Base-by-base conservation (phyloP, 1,140 invertebrate genomes). In the Drosophila sturtevanti region DNA sequence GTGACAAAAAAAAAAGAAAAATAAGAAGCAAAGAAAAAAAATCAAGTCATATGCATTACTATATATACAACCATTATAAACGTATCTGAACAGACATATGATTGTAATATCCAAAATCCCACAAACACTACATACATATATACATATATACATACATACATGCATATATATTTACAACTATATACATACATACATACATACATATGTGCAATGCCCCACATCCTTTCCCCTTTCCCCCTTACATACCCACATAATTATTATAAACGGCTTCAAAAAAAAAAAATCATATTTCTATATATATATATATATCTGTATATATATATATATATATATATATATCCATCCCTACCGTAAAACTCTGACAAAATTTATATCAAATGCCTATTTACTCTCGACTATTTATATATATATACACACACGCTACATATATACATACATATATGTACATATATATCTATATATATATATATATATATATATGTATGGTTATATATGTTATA, bases 71-170 rank as follows among this genome's bases (percentile, higher is more conserved):
- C 4, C 64, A 81, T 73, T 82, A 65, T 61, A 71, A 38, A 82
- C 79, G 84, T 89, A 89, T 87, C 82, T 82, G 82, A 87, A 89
- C 82, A 78, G 64, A 86, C 81, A 86, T 86, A 86, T 85, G 68
- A 79, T 61, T 77, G 75, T 80, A 81, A 41, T 69, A 70, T 64
- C 66, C 72, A 41, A 37, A 61, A 48, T n/a, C 44, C 66, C 58
- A 62, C 24, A 62, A 62, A 60, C 59, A 44, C 64, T 48, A 60
- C 16, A 63, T 61, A 63, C 11, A 67, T n/a, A n/a, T n/a, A n/a
- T n/a, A 67, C 59, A n/a, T 61, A 67, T 63, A 60, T 62, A 52
- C 24, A 66, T 22, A 56, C 48, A 61, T 59, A 63, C 18, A 72
- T 54, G n/a, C n/a, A 63, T 14, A 35, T 16, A 56, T 56, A 34